phyloP scores from a whole-genome alignment of 2,797 vertebrate genomes.

The Chrysocyon brachyurus region DNA sequence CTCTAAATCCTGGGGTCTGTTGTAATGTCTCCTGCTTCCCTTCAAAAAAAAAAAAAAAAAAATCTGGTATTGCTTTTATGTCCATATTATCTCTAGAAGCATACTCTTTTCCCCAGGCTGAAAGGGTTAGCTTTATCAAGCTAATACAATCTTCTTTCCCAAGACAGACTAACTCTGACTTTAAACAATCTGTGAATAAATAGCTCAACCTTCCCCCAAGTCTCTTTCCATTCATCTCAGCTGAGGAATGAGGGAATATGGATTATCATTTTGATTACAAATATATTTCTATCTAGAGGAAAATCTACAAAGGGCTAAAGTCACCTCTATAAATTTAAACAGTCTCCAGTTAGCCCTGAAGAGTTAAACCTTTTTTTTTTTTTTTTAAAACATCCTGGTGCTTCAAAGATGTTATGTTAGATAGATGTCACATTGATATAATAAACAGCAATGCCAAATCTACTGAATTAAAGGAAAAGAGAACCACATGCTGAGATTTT shows the following conservation, averaged over 20 bases:
- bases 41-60: background rate
- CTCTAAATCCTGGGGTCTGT: slow-evolving; percentile 8
- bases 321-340: slow-evolving; percentile 68
- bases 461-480: slow-evolving; percentile 86
- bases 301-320: slow-evolving; percentile 74
- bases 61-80: slow-evolving; percentile 28
- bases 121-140: slow-evolving; percentile 78
- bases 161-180: slow-evolving; percentile 69
- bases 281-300: slow-evolving; percentile 71
- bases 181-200: slow-evolving; percentile 81
- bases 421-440: slow-evolving; percentile 86
- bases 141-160: slow-evolving; percentile 74
- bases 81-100: slow-evolving; percentile 47
- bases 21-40: slow-evolving; percentile 6
- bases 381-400: slow-evolving; percentile 64
- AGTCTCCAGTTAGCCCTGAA: slow-evolving; percentile 69
- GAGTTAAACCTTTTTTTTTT: slow-evolving; percentile 74
- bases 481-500: slow-evolving; percentile 82
- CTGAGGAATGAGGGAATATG: slow-evolving; percentile 65
- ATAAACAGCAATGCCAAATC: slow-evolving; percentile 85
- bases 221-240: slow-evolving; percentile 63
- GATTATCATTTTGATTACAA: slow-evolving; percentile 80
- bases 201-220: slow-evolving; percentile 66
- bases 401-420: slow-evolving; percentile 83
- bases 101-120: slow-evolving; percentile 1